Percentiles rank a stretch among this genome's conserved stretches.
Conservation (phyloP, 2,113 vertebrate species). For the Dipodomys ordii region DNA sequence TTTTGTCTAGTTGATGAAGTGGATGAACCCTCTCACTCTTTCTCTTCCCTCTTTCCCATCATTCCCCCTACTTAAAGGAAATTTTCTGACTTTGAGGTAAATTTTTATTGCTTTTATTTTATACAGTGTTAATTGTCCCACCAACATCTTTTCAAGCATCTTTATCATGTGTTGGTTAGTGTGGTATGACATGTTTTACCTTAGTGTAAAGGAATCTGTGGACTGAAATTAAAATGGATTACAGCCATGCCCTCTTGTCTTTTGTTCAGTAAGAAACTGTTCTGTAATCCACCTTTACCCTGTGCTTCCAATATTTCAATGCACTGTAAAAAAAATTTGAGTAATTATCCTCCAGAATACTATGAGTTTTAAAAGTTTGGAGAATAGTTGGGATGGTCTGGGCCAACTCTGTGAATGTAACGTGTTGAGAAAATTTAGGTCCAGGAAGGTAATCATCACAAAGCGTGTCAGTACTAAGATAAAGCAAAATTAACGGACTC, state of each 20-base stretch:
- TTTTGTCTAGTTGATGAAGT: conserved; percentile 31
- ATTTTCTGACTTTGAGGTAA: neutral
- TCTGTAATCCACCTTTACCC: neutral
- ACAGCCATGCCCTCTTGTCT: neutral
- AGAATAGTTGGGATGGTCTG: neutral
- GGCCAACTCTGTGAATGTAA: neutral
- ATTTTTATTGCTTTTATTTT: neutral
- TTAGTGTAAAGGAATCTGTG: conserved; percentile 45
- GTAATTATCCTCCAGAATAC: conserved; percentile 22
- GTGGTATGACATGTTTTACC: neutral
- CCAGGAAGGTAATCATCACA: neutral
- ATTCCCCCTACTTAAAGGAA: neutral
- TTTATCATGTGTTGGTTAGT: neutral
- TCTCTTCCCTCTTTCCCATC: neutral
- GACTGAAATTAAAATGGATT: neutral
- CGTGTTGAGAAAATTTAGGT: neutral
- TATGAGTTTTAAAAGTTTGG: neutral
- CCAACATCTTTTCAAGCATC: neutral
- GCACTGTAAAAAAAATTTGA: too few species aligned
- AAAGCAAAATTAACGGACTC: neutral
- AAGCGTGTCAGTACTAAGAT: neutral
- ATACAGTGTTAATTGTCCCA: neutral
- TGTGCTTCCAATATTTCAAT: neutral
- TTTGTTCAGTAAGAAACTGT: conserved; percentile 32
- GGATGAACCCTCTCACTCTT: neutral